phyloP scores from a whole-genome alignment of 2,888 invertebrate species.

The Ligdia adustata region DNA sequence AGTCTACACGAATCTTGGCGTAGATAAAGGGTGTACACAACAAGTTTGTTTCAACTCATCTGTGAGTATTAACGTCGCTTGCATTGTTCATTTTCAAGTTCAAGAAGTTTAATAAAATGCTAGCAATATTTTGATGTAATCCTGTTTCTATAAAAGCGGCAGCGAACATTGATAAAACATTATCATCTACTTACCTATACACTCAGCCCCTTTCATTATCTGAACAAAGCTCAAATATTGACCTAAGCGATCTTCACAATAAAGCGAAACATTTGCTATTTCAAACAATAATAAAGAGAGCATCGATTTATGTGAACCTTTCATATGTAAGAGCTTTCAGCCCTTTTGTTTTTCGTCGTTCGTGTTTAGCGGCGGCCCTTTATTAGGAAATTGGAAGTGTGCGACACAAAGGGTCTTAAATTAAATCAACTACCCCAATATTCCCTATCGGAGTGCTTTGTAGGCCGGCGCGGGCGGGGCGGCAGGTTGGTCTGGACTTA shows the following conservation, averaged over 20 bases:
- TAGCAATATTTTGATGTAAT: conserved; percentile 22
- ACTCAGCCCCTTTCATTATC: conserved; percentile 40
- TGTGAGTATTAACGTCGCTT: conserved; percentile 11
- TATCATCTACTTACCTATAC: conserved; percentile 33
- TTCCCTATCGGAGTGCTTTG: conserved; percentile 62
- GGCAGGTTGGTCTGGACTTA: conserved; percentile 43
- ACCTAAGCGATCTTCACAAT: conserved; percentile 40
- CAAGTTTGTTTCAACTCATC: conserved; percentile 32
- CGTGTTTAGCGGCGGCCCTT: conserved; percentile 61
- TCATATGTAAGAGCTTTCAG: conserved; percentile 52
- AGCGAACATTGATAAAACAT: conserved; percentile 31
- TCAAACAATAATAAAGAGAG: conserved; percentile 58
- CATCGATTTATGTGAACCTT: conserved; percentile 62
- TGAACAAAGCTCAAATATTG: conserved; percentile 40
- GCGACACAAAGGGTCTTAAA: conserved; percentile 74
- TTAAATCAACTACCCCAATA: conserved; percentile 74
- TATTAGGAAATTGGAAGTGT: conserved; percentile 73
- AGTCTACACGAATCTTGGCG: conserved; percentile 23
- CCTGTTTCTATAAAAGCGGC: conserved; percentile 17
- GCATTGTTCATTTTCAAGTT: not conserved
- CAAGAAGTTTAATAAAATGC: conserved; percentile 1
- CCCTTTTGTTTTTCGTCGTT: conserved; percentile 63
- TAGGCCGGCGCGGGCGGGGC: conserved; percentile 39
- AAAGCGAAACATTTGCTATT: conserved; percentile 55
- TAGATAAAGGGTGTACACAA: conserved; percentile 31